Evolutionary conservation across 2,888 invertebrate species (phyloP), one percentile per base, ranked within the genome.

Genomic region (Hemicrepidius hirtus): DNA sequence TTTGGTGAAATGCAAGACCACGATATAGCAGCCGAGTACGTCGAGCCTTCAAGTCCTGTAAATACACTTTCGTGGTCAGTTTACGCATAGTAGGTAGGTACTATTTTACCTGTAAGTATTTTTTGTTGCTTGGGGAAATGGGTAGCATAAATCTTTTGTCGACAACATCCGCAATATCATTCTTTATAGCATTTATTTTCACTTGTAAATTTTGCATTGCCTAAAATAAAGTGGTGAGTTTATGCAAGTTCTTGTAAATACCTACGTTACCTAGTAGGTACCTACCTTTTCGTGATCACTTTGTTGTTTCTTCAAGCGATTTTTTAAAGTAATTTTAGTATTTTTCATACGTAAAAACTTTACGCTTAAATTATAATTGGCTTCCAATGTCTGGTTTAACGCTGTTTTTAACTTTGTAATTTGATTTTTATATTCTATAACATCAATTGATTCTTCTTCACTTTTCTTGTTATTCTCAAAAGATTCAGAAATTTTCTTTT

Each of bases 291-390:
- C 81, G 63, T 86, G 83, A 60, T 84, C 82, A 12, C 79, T 69
- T 77, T 84, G 79, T 70, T 83, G 79, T 55, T 81, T 80, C 69
- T 80, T 82, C 53, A 86, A 75, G 55, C 83, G 80, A 13, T 81
- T 82, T 69, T 82, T 84, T 50, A 86, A 74, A 68, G 81, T 80
- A 41, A 80, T 81, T 77, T 87, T 87, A 0, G 85, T 85, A 75
- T 86, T 86, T 76, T 85, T 86, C 85, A 87, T 86, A 28, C 85
- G 79, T 57, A 87, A 80, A 82, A 85, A 87, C 76, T 86, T 87
- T 18, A 86, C 82, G 75, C 86, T 85, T 75, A 87, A 78, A 81
- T 87, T 87, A 78, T 86, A 86, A 81, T 86, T 87, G 0, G 85
- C 85, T 77, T 85, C 85, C 37, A 86, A 77, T n/a, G 85, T 85